Evolutionary conservation across 2,797 vertebrate species (phyloP).

Genomic region (Vespertilio murinus): DNA sequence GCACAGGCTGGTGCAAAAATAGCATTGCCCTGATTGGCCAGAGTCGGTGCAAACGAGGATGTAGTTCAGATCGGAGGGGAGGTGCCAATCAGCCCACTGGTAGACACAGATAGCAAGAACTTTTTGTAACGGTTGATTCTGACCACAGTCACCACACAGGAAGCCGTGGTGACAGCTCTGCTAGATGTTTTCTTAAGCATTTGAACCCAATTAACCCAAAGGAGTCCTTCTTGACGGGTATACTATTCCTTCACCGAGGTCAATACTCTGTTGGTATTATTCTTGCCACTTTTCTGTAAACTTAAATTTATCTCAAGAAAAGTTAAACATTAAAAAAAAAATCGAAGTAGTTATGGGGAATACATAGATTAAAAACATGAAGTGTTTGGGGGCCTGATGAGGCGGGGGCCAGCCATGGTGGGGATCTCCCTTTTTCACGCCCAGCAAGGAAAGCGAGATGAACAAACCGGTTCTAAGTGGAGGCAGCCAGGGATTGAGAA

Average conservation of each 20-base stretch:
- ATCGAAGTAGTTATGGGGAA: background rate
- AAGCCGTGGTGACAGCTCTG: background rate
- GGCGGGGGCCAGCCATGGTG: too few relatives aligned
- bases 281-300: background rate
- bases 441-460: too few relatives aligned
- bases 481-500: too few relatives aligned
- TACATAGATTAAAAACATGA: background rate
- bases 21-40: background rate
- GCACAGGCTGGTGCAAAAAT: background rate
- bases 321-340: background rate
- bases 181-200: background rate
- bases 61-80: background rate
- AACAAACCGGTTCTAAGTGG: too few relatives aligned
- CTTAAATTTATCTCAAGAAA: constrained; percentile 10
- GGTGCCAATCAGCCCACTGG: background rate
- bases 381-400: background rate
- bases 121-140: background rate
- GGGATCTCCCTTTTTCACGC: too few relatives aligned
- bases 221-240: background rate
- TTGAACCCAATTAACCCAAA: background rate
- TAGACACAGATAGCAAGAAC: background rate
- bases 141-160: too few relatives aligned
- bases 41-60: background rate
- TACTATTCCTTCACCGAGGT: background rate
- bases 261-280: background rate